These are phyloP conservation scores for Varanus komodoensis DNA, from an alignment of 2,113 vertebrate species.

Conservation along the genomic window DNA sequence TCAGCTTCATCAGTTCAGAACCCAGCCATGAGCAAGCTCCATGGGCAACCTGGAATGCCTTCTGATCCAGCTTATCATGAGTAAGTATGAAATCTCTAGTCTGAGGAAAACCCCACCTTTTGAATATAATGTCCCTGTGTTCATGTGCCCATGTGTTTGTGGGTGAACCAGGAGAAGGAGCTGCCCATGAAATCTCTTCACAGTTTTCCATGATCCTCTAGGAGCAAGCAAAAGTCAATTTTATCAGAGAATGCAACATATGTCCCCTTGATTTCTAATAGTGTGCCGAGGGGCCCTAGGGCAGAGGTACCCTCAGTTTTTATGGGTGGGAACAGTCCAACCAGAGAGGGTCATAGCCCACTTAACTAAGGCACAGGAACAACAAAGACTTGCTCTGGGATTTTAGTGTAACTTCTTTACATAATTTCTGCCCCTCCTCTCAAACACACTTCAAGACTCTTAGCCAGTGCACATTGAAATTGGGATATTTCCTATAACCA, in stretches of 20 bases:
- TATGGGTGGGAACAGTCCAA: not conserved
- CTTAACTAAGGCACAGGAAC: not conserved
- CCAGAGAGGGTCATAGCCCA: not conserved
- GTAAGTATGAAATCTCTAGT: not conserved
- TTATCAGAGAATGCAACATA: not conserved
- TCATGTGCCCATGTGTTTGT: not conserved
- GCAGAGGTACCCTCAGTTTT: not conserved
- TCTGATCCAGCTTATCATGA: not conserved
- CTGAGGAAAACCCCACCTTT: not conserved
- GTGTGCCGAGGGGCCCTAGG: not conserved
- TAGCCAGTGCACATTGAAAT: not conserved
- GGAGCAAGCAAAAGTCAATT: not conserved
- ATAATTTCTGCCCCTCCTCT: not conserved
- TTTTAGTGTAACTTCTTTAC: not conserved
- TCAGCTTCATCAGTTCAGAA: not conserved
- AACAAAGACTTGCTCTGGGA: not conserved
- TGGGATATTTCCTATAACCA: not conserved
- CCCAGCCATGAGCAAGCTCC: not conserved
- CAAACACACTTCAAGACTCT: not conserved
- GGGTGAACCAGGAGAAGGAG: not conserved
- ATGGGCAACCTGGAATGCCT: not conserved
- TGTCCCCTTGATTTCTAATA: not conserved
- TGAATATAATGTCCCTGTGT: not conserved
- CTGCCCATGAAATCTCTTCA: not conserved
- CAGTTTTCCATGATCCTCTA: not conserved